Conservation (phyloP, 2,113 vertebrate species). For the Sinocyclocheilus anshuiensis region DNA sequence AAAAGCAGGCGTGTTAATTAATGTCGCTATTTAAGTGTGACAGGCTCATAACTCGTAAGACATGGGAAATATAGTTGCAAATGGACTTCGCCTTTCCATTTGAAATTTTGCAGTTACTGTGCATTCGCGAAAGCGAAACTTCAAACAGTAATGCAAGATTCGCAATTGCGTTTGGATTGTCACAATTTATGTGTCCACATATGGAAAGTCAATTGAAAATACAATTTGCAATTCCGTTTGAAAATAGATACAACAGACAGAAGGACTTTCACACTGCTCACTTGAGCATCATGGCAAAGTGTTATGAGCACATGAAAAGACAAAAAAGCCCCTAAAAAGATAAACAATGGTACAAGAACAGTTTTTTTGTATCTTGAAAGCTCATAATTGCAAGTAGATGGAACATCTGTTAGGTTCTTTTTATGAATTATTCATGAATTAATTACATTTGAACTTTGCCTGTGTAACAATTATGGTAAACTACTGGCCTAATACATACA, state of each 20-base stretch:
- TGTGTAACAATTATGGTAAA: conserved; percentile 20
- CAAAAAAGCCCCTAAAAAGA: neutral
- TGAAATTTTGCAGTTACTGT: too few species aligned
- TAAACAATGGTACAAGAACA: neutral
- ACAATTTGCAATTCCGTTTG: too few species aligned
- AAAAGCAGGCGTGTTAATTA: too few species aligned
- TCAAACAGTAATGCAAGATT: too few species aligned
- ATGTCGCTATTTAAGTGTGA: too few species aligned
- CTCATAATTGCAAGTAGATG: conserved; percentile 10
- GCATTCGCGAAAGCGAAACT: too few species aligned
- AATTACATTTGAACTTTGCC: conserved; percentile 25
- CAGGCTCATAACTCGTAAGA: too few species aligned
- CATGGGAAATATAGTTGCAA: too few species aligned
- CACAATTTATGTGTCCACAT: too few species aligned
- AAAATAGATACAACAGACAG: neutral
- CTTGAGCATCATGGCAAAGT: neutral
- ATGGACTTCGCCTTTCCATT: too few species aligned
- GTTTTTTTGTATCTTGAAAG: neutral
- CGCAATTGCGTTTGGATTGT: too few species aligned
- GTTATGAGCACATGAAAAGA: neutral
- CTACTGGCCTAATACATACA: conserved; percentile 7
- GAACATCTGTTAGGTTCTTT: neutral
- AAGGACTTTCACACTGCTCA: neutral
- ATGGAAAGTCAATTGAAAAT: too few species aligned
- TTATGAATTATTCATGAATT: conserved; percentile 21